phyloP scores from a whole-genome alignment of 1,140 invertebrate species.

The Trichonephila inaurata region DNA sequence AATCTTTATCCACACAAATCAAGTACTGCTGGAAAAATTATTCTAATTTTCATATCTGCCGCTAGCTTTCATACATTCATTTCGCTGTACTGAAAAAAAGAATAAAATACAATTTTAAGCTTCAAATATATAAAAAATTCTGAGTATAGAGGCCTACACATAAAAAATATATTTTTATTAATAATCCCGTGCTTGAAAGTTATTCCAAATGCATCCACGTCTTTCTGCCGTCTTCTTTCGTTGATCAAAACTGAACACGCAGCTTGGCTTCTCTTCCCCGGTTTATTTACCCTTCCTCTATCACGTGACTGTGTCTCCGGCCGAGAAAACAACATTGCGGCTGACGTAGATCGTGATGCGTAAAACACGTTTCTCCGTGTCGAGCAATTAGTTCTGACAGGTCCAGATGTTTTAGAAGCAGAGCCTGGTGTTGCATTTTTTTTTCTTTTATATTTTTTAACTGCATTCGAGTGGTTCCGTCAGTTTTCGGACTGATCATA shows the following conservation, averaged over 20 bases:
- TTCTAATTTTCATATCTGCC: too few relatives aligned
- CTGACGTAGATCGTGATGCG: constrained; percentile 48
- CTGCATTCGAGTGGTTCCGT: constrained; percentile 11
- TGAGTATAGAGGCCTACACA: too few relatives aligned
- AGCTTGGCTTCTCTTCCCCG: background rate
- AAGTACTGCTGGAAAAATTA: too few relatives aligned
- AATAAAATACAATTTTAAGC: too few relatives aligned
- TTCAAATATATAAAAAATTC: too few relatives aligned
- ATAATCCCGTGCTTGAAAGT: background rate
- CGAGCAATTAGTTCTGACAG: constrained; percentile 58
- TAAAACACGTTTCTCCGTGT: constrained; percentile 49
- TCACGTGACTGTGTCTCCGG: background rate
- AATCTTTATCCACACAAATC: too few relatives aligned
- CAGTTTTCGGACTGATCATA: background rate
- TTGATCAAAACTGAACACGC: background rate
- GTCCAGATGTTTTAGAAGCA: constrained; percentile 54
- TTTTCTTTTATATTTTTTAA: constrained; percentile 15
- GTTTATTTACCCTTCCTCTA: background rate
- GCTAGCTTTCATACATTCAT: too few relatives aligned
- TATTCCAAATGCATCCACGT: background rate
- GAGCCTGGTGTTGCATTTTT: background rate
- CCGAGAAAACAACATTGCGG: constrained; percentile 14
- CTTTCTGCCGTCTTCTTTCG: background rate
- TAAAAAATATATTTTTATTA: too few relatives aligned
- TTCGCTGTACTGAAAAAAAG: too few relatives aligned